phyloP scores from a whole-genome alignment of 2,797 vertebrate species.

The Coccyzus lansbergi region DNA sequence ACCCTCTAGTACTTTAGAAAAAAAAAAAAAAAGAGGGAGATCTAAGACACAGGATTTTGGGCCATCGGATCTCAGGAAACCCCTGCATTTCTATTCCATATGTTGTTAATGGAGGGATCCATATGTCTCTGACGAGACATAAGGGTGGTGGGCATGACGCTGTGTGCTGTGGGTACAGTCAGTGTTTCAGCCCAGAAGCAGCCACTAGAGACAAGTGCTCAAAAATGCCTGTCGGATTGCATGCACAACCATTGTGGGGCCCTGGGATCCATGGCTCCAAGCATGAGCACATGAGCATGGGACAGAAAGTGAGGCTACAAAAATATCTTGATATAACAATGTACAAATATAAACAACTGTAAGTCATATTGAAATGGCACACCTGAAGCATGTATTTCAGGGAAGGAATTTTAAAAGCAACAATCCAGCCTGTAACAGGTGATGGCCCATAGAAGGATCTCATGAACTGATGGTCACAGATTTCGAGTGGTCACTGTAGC shows the following conservation, averaged over 20 bases:
- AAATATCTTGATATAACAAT: background rate
- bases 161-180: background rate
- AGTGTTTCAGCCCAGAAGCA: background rate
- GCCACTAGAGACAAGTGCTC: background rate
- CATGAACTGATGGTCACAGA: background rate
- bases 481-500: background rate
- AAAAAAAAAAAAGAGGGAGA: background rate
- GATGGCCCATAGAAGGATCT: background rate
- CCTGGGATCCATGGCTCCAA: background rate
- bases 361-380: background rate
- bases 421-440: background rate
- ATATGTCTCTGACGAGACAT: background rate
- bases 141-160: accelerated
- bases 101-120: background rate
- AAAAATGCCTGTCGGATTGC: background rate
- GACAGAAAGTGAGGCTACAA: background rate
- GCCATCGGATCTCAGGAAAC: background rate
- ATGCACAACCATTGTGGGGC: accelerated
- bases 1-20: background rate
- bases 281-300: accelerated
- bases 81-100: background rate
- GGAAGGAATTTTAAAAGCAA: background rate
- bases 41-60: background rate
- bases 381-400: background rate
- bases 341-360: background rate